phyloP scores from a whole-genome alignment of 2,888 invertebrate species.

The Tineola bisselliella region DNA sequence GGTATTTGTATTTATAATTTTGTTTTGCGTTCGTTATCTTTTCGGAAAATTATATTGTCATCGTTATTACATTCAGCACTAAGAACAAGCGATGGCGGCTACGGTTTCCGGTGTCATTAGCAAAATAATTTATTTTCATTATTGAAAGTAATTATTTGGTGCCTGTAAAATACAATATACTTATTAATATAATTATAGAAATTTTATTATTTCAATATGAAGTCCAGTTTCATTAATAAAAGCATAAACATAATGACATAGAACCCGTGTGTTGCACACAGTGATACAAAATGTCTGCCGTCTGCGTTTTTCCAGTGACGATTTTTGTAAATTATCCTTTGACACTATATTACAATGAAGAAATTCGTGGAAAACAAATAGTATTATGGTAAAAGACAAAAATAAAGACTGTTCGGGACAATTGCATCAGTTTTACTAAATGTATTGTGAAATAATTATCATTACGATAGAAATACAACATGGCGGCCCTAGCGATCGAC shows the following conservation, averaged over 20 bases:
- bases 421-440: background rate
- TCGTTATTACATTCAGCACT: background rate
- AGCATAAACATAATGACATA: background rate
- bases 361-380: background rate
- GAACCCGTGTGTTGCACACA: background rate
- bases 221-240: background rate
- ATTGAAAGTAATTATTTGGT: background rate
- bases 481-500: slow-evolving; percentile 74
- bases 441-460: background rate
- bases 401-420: background rate
- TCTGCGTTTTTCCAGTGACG: slow-evolving; percentile 6
- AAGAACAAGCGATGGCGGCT: background rate
- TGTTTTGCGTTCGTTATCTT: too few relatives aligned
- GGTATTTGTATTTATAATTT: too few relatives aligned
- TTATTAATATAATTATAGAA: background rate
- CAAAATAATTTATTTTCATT: background rate
- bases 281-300: slow-evolving; percentile 6
- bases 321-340: background rate
- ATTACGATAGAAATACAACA: slow-evolving; percentile 47
- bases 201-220: background rate
- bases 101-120: background rate
- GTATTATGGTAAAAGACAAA: background rate
- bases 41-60: background rate
- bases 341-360: background rate
- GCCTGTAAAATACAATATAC: background rate